Base-by-base conservation (phyloP, 1,140 invertebrate species). In the Zelostemma sp. region DNA sequence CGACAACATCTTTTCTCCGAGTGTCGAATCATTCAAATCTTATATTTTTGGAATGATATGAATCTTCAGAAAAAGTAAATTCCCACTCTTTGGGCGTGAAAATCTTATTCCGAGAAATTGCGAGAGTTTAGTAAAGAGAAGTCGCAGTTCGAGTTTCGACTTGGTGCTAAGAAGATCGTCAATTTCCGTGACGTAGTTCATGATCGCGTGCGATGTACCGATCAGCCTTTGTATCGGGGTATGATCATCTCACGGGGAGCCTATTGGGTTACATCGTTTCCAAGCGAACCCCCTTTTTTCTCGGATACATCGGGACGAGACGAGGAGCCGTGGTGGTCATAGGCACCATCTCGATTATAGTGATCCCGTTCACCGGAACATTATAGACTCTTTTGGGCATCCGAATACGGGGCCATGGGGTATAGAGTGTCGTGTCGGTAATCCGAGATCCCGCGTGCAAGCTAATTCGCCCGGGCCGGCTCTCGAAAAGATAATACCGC, bases 131-230 rank as follows among this genome's bases (percentile, higher is more conserved):
- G n/a, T n/a, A n/a, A n/a, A n/a, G n/a, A n/a, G n/a, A n/a, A n/a
- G n/a, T n/a, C n/a, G n/a, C n/a, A 65, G 61, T 72, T 67, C 73
- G 76, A 76, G 73, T 72, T 71, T 70, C 70, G 70, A 70, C 66
- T 73, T 77, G 75, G 73, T 74, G 74, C 72, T 75, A 79, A 77
- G 74, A 80, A 77, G 76, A 79, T 83, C 76, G 78, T 83, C 79
- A 82, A 68, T 76, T 79, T 78, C 64, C 65, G 67, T 84, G 81
- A 85, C 81, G 77, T 83, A 73, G 58, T 63, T 65, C 77, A 71
- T 82, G 81, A 85, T 85, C 81, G 82, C 82, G 78, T 79, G 83
- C 78, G 80, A 84, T 84, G 81, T 84, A 75, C 76, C 81, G 83
- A 84, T 84, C 80, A 84, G 76, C 74, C 75, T 81, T 84, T 84